Evolutionary conservation across 1,140 invertebrate genomes (phyloP), one percentile per base, ranked within the genome.

Genomic region (Heterodera carotae): DNA sequence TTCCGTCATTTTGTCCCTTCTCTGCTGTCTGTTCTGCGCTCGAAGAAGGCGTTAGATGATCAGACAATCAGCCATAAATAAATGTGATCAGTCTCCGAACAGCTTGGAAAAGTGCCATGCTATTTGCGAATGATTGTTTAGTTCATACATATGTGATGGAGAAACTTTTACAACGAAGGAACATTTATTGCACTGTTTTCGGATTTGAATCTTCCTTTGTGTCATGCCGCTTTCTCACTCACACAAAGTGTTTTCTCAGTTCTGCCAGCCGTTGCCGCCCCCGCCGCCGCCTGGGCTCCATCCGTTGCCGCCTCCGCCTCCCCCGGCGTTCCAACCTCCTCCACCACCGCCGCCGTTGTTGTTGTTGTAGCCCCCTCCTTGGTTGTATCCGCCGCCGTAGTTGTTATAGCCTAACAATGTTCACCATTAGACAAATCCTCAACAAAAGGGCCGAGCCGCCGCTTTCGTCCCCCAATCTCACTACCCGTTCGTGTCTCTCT

Each of bases 1-100:
- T 29, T 74, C 72, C 12, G 72, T 74, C 27, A 8, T 74, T 31
- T 56, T 74, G 36, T 74, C 72, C 56, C 72, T 74, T 31, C 33
- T 74, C 7, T 74, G 72, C 27, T 74, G 72, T 64, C 39, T 74
- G 56, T 34, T 74, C n/a, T 74, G 72, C 64, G 33, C 27, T 8
- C 25, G 72, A 33, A 62, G 72, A 34, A 43, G 72, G 31, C 59
- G 72, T 22, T 73, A 39, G 34, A 39, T 33, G 34, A 62, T 18
- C 36, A 25, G 25, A 10, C 27, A 64, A 27, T 18, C 4, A 15
- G 7, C 43, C 6, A 25, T 62, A 12, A 18, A 56, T 56, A 3
- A 43, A 8, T 43, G 6, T 43, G 48, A 53, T 53, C 2, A 22
- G 18, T 53, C 22, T 6, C 39, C 12, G 48, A 56, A 18, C 48